phyloP scores from a whole-genome alignment of 2,113 vertebrate species.

The Dermatemys mawii region DNA sequence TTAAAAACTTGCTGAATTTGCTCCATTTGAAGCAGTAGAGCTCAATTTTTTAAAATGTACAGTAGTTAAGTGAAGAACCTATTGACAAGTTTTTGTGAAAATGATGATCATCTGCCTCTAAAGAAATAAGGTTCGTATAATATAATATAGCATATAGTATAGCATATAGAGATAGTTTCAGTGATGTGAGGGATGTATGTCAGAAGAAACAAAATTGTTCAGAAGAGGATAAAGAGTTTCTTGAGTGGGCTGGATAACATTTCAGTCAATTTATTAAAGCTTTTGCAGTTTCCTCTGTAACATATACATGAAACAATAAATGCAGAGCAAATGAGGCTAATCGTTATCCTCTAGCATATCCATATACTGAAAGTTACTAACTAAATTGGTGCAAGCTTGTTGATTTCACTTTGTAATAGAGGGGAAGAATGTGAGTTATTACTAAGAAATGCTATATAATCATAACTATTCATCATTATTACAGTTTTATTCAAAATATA shows the following conservation, averaged over 20 bases:
- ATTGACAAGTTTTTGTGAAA: not conserved
- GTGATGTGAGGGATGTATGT: not conserved
- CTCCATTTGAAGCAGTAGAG: not conserved
- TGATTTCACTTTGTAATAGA: not conserved
- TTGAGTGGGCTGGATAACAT: not conserved
- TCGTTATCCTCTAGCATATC: not conserved
- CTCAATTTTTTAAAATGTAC: not conserved
- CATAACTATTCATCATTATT: no score
- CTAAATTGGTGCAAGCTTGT: not conserved
- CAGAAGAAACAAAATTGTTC: rapidly evolving
- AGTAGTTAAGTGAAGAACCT: not conserved
- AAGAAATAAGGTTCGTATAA: not conserved
- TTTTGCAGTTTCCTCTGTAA: not conserved
- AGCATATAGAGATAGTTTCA: not conserved
- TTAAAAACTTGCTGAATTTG: not conserved
- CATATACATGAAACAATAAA: not conserved
- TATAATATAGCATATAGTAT: no score
- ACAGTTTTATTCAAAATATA: no score
- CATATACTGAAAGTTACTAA: not conserved
- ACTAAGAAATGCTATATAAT: no score
- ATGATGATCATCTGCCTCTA: not conserved
- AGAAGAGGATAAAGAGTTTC: not conserved
- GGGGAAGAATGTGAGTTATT: not conserved
- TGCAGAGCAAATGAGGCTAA: not conserved
- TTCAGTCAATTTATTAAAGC: not conserved